These are phyloP conservation scores for Rousettus leschenaultii DNA, from an alignment of 2,113 vertebrate genomes.

Conservation along the genomic window DNA sequence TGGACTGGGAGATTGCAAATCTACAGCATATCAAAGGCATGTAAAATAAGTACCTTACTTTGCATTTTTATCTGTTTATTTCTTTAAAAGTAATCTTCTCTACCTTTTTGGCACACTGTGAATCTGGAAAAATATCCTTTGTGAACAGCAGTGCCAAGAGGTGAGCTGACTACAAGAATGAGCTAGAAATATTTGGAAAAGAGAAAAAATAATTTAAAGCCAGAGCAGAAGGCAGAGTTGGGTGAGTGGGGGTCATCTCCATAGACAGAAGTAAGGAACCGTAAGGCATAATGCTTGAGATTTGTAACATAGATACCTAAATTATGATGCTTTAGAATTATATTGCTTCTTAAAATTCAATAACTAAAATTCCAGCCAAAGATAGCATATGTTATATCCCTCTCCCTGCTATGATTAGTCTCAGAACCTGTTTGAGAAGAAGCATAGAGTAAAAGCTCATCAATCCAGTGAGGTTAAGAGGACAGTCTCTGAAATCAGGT, in stretches of 20 bases:
- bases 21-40: background rate
- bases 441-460: background rate
- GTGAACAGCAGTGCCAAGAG: background rate
- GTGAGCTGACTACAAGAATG: background rate
- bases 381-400: background rate
- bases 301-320: background rate
- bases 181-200: background rate
- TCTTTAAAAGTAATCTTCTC: background rate
- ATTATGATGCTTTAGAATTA: background rate
- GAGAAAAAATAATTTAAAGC: background rate
- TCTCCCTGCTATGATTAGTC: background rate
- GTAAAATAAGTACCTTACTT: background rate
- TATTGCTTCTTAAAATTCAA: background rate
- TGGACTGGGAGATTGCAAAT: background rate
- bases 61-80: background rate
- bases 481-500: background rate
- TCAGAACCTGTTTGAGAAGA: background rate
- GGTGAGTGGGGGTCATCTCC: background rate
- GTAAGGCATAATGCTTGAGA: background rate
- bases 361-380: background rate
- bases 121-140: background rate
- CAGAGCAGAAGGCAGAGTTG: background rate
- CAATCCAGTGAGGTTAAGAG: background rate
- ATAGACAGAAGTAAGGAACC: background rate
- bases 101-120: background rate